phyloP scores from a whole-genome alignment of 2,888 invertebrate species.

The Agrenia bidenticulata region DNA sequence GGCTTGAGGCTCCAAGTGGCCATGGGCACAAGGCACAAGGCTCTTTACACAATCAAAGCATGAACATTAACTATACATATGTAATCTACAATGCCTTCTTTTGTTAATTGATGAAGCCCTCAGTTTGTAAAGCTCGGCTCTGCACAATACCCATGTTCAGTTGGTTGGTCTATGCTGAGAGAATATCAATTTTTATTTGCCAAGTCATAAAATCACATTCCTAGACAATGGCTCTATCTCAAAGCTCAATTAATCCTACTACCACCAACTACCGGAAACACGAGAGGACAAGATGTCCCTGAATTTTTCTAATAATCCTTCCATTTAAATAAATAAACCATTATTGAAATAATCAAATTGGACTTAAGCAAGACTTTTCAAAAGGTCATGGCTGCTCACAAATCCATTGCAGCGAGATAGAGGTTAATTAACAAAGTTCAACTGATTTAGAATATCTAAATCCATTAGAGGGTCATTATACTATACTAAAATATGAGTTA shows the following conservation, averaged over 20 bases:
- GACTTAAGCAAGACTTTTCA: not conserved
- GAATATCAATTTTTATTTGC: constrained; percentile 3
- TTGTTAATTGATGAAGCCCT: constrained; percentile 3
- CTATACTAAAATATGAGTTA: too few species aligned
- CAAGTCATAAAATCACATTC: not conserved
- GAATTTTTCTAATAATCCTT: constrained; percentile 8
- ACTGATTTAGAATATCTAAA: too few species aligned
- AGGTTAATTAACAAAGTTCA: too few species aligned
- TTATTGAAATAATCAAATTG: not conserved
- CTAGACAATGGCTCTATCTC: not conserved
- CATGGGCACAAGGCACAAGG: constrained; percentile 2
- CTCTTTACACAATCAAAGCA: not conserved
- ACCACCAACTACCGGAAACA: constrained; percentile 7
- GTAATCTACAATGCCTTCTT: not conserved
- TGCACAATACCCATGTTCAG: not conserved
- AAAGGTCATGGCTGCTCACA: too few species aligned
- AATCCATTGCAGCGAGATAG: too few species aligned
- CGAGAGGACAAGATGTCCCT: constrained; percentile 11
- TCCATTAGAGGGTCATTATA: too few species aligned
- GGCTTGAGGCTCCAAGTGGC: too few species aligned
- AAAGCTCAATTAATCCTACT: not conserved
- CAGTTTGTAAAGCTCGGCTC: too few species aligned
- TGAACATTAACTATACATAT: not conserved
- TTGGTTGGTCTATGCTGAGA: not conserved
- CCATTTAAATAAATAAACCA: too few species aligned